Conservation (phyloP, 2,113 vertebrate genomes). For the Isurus oxyrinchus region DNA sequence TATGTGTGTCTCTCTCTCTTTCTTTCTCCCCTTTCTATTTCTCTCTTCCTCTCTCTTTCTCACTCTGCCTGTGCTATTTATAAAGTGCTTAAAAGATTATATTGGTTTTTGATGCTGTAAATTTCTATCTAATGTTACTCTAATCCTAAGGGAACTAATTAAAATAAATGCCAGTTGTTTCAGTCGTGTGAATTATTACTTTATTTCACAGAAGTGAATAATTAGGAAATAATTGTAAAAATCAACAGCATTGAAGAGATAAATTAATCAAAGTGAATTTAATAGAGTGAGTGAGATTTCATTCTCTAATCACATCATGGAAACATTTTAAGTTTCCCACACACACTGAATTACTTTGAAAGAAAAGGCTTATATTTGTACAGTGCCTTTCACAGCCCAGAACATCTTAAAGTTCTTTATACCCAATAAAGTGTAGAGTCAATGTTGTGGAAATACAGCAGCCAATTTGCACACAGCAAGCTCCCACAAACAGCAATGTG, state of each 20-base stretch:
- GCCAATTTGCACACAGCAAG: no score
- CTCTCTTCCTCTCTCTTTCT: background rate
- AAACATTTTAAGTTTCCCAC: background rate
- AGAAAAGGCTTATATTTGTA: no score
- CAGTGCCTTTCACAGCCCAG: no score
- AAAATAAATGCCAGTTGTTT: background rate
- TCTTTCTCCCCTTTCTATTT: background rate
- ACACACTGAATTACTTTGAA: background rate
- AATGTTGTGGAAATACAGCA: no score
- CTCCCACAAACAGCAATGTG: no score
- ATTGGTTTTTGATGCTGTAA: background rate
- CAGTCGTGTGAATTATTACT: background rate
- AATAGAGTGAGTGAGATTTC: background rate
- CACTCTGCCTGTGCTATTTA: background rate
- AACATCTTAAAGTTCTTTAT: no score
- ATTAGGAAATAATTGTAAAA: background rate
- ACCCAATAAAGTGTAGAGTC: no score
- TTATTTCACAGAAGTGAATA: background rate
- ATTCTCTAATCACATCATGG: background rate
- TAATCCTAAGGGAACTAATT: background rate
- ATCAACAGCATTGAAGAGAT: background rate
- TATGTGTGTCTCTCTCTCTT: background rate
- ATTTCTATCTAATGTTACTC: background rate
- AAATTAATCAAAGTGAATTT: background rate
- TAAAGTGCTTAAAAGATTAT: background rate